phyloP scores from a whole-genome alignment of 2,113 vertebrate species.

The Syngnathus scovelli region DNA sequence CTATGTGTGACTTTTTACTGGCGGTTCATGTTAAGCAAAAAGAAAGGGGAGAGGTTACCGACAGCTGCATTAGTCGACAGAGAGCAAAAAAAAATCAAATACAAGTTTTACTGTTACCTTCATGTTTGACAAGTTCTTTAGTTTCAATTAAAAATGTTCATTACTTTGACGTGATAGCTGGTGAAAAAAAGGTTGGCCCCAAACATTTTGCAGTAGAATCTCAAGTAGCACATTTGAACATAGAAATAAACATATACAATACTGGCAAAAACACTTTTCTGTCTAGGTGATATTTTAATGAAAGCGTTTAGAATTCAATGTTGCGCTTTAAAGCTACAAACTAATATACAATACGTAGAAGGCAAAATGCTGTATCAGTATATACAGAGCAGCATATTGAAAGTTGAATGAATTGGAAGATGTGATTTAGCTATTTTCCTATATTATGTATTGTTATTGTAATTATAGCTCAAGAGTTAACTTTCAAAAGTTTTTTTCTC shows the following conservation, averaged over 20 bases:
- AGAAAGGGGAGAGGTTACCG: neutral
- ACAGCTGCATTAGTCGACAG: neutral
- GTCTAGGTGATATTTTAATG: neutral
- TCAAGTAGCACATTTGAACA: neutral
- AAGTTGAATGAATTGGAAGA: too few relatives aligned
- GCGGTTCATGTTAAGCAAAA: neutral
- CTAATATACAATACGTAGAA: too few relatives aligned
- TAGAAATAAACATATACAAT: neutral
- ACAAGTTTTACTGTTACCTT: neutral
- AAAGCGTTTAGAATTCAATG: too few relatives aligned
- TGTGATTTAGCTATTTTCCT: neutral
- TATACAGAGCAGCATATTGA: too few relatives aligned
- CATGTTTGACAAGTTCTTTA: neutral
- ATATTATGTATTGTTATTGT: too few relatives aligned
- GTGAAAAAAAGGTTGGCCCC: neutral
- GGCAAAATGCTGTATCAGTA: too few relatives aligned
- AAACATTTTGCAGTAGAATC: neutral
- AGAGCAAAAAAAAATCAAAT: neutral
- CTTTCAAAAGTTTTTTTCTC: too few relatives aligned
- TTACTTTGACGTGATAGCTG: neutral
- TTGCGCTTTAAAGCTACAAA: too few relatives aligned
- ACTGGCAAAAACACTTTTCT: neutral
- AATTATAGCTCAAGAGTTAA: too few relatives aligned
- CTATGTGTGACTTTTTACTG: too few relatives aligned
- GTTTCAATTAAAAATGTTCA: neutral